Base-by-base conservation (phyloP, 2,888 invertebrate species). In the Sinohyriopsis cumingii region DNA sequence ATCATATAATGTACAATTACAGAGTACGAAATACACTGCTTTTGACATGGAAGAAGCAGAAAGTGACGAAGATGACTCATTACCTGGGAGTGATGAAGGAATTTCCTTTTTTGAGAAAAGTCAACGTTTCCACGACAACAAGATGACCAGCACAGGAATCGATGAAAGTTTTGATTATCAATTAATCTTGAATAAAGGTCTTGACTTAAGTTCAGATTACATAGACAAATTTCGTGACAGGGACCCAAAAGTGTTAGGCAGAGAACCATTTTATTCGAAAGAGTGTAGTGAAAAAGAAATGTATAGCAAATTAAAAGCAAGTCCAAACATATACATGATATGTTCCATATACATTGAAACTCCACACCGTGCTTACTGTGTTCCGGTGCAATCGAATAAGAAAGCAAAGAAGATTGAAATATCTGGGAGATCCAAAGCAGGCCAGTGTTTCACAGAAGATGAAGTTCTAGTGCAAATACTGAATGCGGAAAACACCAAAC, bases 391-490 rank as follows among this genome's bases (percentile, higher is more conserved):
- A 22, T 24, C 70, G 15, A 69, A 57, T 19, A 68, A 67, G 4
- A 54, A 57, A 9, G 53, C 72, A 4, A 65, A 55, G 28, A 28
- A 5, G 7, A 80, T 81, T 33, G 77, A 80, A 67, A 80, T 81
- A 53, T 75, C 73, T 33, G 81, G 81, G 7, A 54, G 81, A 53
- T 71, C 76, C 33, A 80, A 79, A 67, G 75, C 77, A 62, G 80
- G 80, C 28, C 75, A 78, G 59, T 71, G 68, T 22, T 82, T 76
- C 64, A 77, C 68, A 59, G 78, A 76, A 55, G 82, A 82, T 65
- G 75, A 75, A 65, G 82, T 81, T 45, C 71, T 81, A 5, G 82
- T 82, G 5, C 71, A 81, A 71, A 65, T 82, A 20, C 61, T 79
- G 2, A 71, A 69, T 28, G 33, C 55, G 33, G 61, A 70, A 24